Percentiles rank a stretch among this genome's conserved stretches.
Conservation (phyloP, 2,113 vertebrate genomes). For the Theristicus caerulescens region DNA sequence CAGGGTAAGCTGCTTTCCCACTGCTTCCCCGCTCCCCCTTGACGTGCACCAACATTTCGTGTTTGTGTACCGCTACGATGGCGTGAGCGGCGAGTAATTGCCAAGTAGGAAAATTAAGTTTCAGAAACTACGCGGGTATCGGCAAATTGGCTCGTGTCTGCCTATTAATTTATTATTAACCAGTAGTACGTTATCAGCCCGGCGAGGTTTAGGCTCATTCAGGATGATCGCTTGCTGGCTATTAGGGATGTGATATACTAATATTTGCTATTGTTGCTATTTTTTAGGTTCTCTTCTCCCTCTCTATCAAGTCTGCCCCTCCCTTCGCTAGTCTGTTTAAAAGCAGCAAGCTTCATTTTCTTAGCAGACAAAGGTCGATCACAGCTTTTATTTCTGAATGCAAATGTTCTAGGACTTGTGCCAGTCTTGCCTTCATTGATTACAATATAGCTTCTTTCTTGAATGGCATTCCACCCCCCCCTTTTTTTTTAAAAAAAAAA, state of each 20-base stretch:
- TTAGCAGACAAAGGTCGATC: conserved; percentile 61
- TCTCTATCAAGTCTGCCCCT: conserved; percentile 31
- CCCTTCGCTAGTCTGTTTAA: conserved; percentile 43
- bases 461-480: background rate
- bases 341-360: conserved; percentile 58
- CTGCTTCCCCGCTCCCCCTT: background rate
- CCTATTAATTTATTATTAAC: background rate
- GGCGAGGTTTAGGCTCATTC: background rate
- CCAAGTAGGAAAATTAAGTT: conserved; percentile 32
- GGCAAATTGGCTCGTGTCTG: background rate
- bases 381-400: conserved; percentile 68
- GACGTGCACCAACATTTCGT: background rate
- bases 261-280: conserved; percentile 30
- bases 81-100: background rate
- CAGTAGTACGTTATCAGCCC: background rate
- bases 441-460: conserved; percentile 43
- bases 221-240: background rate
- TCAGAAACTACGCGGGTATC: conserved; percentile 6
- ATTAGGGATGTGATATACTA: background rate
- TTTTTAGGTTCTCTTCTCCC: conserved; percentile 17
- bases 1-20: conserved; percentile 39
- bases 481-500: background rate
- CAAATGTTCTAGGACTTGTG: conserved; percentile 67
- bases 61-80: background rate
- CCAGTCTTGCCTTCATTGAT: conserved; percentile 62